These are phyloP conservation scores for Mormyrus hasselquistii DNA, from an alignment of 2,797 vertebrate genomes.

Conservation along the genomic window DNA sequence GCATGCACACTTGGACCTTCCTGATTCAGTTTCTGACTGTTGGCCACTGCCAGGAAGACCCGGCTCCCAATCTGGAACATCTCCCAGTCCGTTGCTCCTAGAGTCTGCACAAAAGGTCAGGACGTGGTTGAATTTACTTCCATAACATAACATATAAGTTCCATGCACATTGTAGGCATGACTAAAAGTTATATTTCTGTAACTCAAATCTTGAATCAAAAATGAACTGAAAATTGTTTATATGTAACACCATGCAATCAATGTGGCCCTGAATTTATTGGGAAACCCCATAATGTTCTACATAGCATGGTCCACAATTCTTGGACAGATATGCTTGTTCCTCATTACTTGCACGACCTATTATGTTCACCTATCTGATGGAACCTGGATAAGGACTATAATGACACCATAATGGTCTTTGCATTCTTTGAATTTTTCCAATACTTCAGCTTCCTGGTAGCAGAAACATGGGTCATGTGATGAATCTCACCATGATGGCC, in stretches of 20 bases:
- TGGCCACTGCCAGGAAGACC: conserved; percentile 84
- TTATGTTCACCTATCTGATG: neutral
- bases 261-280: neutral
- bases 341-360: neutral
- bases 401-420: neutral
- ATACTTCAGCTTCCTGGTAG: neutral
- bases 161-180: neutral
- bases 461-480: conserved; percentile 24
- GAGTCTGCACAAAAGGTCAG: conserved; percentile 60
- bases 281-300: neutral
- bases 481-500: conserved; percentile 54
- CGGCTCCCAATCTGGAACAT: conserved; percentile 74
- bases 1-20: conserved; percentile 63
- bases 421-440: neutral
- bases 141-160: neutral
- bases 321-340: neutral
- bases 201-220: neutral
- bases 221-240: neutral
- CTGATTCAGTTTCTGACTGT: conserved; percentile 75
- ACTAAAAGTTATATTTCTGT: neutral
- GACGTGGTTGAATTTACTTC: neutral
- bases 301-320: neutral
- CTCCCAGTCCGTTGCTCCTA: conserved; percentile 91
- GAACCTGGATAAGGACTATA: neutral
- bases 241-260: neutral